These are phyloP conservation scores for Drosophila setosimentum DNA, from an alignment of 2,888 invertebrate genomes.

Conservation along the genomic window DNA sequence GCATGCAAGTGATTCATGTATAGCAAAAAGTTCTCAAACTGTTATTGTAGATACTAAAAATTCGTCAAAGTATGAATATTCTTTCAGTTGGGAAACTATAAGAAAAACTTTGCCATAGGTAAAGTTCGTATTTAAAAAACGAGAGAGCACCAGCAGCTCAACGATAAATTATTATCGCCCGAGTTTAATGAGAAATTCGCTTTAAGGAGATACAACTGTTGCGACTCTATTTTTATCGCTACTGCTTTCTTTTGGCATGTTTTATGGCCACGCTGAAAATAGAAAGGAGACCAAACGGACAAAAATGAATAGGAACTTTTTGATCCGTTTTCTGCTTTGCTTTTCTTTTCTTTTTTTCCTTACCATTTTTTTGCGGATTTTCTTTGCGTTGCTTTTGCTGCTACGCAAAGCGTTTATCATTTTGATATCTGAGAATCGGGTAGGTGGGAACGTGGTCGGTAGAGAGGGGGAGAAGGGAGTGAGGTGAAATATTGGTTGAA, in stretches of 20 bases:
- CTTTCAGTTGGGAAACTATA: not conserved
- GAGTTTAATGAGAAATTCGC: not conserved
- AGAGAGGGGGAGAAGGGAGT: not conserved
- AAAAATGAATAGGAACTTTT: conserved; percentile 72
- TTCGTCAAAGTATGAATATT: not conserved
- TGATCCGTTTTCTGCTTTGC: conserved; percentile 11
- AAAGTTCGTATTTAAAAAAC: not conserved
- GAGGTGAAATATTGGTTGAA: conserved; percentile 14
- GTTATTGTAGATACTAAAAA: not conserved
- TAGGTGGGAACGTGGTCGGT: not conserved
- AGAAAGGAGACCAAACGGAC: conserved; percentile 28
- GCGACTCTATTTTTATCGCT: conserved; percentile 26
- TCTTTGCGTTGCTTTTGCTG: conserved; percentile 3
- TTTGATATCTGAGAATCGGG: conserved; percentile 14
- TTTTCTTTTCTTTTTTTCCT: not conserved
- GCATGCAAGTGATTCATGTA: no score
- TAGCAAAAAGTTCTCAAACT: not conserved
- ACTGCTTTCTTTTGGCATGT: conserved; percentile 72
- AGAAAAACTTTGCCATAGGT: not conserved
- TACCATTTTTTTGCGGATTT: not conserved
- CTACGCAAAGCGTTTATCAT: conserved; percentile 38
- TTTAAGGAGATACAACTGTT: conserved; percentile 20
- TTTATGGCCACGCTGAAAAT: conserved; percentile 59
- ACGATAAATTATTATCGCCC: not conserved
- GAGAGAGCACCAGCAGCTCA: not conserved